Conservation (phyloP, 2,113 vertebrate genomes). For the Laticauda colubrina region DNA sequence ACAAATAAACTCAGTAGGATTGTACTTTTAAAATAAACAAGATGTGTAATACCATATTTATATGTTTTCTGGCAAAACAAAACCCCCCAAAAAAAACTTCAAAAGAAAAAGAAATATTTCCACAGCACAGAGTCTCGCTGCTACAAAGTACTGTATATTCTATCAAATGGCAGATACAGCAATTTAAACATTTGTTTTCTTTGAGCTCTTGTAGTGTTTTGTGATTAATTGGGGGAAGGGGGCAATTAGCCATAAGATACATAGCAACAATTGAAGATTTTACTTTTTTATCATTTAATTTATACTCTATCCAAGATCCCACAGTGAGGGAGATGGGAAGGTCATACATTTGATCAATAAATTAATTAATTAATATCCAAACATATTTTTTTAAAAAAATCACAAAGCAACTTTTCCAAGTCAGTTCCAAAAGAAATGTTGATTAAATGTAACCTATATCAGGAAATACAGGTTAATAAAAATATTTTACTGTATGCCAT, state of each 20-base stretch:
- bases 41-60: constrained; percentile 71
- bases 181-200: constrained; percentile 48
- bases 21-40: constrained; percentile 65
- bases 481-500: neutral
- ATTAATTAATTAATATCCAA: constrained; percentile 65
- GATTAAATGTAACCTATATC: constrained; percentile 35
- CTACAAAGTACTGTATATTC: constrained; percentile 51
- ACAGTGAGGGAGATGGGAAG: neutral
- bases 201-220: constrained; percentile 61
- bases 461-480: neutral
- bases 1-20: constrained; percentile 52
- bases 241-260: constrained; percentile 54
- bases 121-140: constrained; percentile 52
- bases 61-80: constrained; percentile 59
- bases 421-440: constrained; percentile 61
- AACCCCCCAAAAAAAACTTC: neutral
- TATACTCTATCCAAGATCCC: neutral
- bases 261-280: constrained; percentile 77
- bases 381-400: constrained; percentile 60
- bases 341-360: neutral
- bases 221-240: constrained; percentile 77
- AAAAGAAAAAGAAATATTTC: constrained; percentile 30
- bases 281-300: neutral
- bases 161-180: constrained; percentile 48
- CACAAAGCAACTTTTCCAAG: constrained; percentile 52